These are phyloP conservation scores for Periophthalmus modestus DNA, from an alignment of 2,113 vertebrate species.

Conservation along the genomic window DNA sequence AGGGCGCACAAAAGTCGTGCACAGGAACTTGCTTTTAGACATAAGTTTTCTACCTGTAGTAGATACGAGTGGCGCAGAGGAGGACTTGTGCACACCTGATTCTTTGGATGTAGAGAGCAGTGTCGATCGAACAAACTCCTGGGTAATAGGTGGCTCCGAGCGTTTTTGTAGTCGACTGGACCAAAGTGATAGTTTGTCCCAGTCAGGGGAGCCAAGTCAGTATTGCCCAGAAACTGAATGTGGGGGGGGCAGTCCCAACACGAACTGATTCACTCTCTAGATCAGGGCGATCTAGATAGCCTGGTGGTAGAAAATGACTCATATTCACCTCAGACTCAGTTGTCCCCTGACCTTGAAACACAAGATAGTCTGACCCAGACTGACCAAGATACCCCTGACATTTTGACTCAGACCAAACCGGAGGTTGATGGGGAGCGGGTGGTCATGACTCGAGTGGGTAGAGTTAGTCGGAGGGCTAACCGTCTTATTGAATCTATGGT, in stretches of 20 bases:
- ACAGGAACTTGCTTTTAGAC: conserved; percentile 3
- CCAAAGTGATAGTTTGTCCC: not conserved
- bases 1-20: not conserved
- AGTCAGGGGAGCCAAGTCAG: not conserved
- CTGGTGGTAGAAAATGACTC: not conserved
- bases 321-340: not conserved
- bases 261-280: not conserved
- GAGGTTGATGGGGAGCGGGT: not conserved
- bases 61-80: not conserved
- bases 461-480: not conserved
- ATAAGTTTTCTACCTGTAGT: conserved; percentile 1
- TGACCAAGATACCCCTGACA: not conserved
- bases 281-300: not conserved
- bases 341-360: not conserved
- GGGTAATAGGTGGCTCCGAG: not conserved
- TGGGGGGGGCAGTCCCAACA: not conserved
- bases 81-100: not conserved
- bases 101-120: not conserved
- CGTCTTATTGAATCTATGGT: not conserved
- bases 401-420: not conserved
- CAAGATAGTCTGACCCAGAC: not conserved
- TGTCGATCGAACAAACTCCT: not conserved
- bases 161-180: not conserved
- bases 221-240: not conserved
- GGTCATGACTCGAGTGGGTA: not conserved